Conservation (phyloP, 2,113 vertebrate species). For the Mugil cephalus region DNA sequence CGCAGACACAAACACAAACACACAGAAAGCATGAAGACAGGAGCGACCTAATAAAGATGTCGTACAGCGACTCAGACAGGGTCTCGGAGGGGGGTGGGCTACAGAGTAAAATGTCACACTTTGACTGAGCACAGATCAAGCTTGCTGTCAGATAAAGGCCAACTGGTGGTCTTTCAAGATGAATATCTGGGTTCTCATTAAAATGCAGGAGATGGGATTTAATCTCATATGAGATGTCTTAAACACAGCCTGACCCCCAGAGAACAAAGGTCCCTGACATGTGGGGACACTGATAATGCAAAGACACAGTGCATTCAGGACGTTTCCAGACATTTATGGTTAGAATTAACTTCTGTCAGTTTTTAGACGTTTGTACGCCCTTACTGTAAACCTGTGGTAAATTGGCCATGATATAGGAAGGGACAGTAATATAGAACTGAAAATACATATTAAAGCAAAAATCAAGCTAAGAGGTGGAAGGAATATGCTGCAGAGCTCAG, state of each 20-base stretch:
- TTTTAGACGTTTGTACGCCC: no score
- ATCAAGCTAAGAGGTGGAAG: no score
- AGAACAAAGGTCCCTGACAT: conserved; percentile 40
- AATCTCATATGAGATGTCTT: conserved; percentile 59
- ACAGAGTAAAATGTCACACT: conserved; percentile 72
- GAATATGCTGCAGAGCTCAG: no score
- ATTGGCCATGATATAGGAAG: no score
- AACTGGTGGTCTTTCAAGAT: conserved; percentile 61
- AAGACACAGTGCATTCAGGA: not conserved
- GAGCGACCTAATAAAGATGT: conserved; percentile 57
- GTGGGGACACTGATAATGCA: conserved; percentile 9
- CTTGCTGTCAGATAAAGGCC: conserved; percentile 71
- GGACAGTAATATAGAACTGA: no score
- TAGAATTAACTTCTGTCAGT: no score
- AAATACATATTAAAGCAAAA: no score
- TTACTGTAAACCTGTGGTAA: no score
- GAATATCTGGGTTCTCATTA: conserved; percentile 72
- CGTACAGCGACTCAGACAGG: conserved; percentile 37
- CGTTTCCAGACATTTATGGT: no score
- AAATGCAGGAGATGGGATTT: conserved; percentile 56
- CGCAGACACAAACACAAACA: conserved; percentile 27
- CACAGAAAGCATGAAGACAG: conserved; percentile 23
- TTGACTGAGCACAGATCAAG: conserved; percentile 64
- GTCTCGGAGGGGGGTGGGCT: conserved; percentile 43
- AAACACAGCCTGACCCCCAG: conserved; percentile 42